Evolutionary conservation across 2,113 vertebrate genomes (phyloP), one percentile per base, ranked within the genome.

Genomic region (Actenoides lindsayi): DNA sequence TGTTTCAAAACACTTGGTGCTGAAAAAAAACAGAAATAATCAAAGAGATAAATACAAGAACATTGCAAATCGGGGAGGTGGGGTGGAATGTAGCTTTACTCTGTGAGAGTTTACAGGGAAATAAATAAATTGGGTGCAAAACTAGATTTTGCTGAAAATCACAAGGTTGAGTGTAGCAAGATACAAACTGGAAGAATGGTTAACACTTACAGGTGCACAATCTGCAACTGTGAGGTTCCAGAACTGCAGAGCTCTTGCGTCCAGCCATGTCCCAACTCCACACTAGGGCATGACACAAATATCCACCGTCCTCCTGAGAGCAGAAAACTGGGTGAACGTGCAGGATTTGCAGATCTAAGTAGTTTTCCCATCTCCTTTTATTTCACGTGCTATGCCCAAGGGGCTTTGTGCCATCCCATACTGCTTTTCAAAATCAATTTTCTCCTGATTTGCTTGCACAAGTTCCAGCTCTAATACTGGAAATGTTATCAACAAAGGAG

Each of bases 271-370:
- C 15, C 46, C 31, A 67, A 0, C 13, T 53, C 46, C 8, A 27
- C 6, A 9, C 41, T 4, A 9, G 27, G 19, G 30, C 44, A 54
- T 0, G 4, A 11, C 8, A 11, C 0, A 4, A 30, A 10, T 25
- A 33, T 37, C 70, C 42, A 30, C 19, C 42, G 51, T 6, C 42
- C 12, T 63, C 51, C 44, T 18, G 6, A 37, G 23, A 79, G 30
- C 57, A 80, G 33, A 68, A 63, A 48, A 31, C n/a, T 80, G 67
- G 13, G 6, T 42, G 18, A 42, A 44, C 8, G 30, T 10, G 27
- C 39, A 83, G 80, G 33, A 35, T 80, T 69, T 95, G 44, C 71
- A 86, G 28, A 46, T 41, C 37, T n/a, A 44, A 69, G 56, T 23
- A 31, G 33, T 67, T 93, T 74, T 67, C 8, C 41, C 92, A 24